phyloP scores from a whole-genome alignment of 2,113 vertebrate species.

The Bothrops jararaca region DNA sequence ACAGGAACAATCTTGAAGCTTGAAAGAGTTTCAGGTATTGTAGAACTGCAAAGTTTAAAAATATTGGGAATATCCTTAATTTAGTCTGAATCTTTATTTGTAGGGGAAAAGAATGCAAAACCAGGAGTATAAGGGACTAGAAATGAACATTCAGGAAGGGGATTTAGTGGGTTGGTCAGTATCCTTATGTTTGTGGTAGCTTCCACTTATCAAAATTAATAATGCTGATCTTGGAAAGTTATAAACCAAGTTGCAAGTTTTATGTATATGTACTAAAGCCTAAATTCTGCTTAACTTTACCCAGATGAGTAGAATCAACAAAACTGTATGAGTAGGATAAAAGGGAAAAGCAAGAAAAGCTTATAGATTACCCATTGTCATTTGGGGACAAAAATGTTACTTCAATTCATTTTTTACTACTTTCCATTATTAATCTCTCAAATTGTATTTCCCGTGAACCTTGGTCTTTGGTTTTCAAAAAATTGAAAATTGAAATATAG shows the following conservation, averaged over 20 bases:
- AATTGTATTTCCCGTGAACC: background rate
- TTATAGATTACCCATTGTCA: background rate
- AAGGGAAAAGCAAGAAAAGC: background rate
- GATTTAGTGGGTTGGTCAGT: background rate
- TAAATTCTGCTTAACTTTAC: background rate
- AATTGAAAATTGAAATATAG: conserved; percentile 25
- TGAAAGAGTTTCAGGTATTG: background rate
- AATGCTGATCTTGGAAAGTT: background rate
- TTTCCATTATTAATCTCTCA: background rate
- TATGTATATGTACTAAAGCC: background rate
- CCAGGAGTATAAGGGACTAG: background rate
- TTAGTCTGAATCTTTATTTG: background rate
- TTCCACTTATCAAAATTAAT: background rate
- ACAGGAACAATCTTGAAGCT: background rate
- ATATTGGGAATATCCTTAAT: background rate
- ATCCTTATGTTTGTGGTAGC: background rate
- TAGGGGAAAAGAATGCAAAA: background rate
- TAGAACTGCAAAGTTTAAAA: background rate
- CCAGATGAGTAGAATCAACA: background rate
- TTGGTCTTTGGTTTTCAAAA: background rate
- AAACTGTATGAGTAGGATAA: background rate
- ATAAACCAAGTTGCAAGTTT: background rate
- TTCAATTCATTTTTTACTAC: background rate
- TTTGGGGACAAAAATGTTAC: no score
- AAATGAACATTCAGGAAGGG: background rate